phyloP scores from a whole-genome alignment of 2,888 invertebrate species.

The Zaprionus obscuricornis region DNA sequence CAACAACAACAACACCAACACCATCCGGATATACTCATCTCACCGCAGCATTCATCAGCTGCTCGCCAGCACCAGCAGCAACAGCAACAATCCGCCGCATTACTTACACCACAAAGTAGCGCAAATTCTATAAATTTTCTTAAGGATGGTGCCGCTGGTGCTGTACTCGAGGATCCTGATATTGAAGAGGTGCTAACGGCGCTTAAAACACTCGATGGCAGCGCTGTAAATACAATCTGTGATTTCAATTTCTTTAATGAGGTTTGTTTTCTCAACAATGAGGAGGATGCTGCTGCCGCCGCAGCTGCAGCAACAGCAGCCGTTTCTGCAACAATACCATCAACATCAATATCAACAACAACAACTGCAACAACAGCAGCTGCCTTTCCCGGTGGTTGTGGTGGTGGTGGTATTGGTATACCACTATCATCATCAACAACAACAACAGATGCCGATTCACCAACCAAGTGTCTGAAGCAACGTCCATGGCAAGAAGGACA shows the following conservation, averaged over 20 bases:
- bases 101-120: constrained; percentile 74
- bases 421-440: no score
- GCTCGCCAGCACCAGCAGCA: constrained; percentile 26
- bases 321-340: constrained; percentile 1
- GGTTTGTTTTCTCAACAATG: constrained; percentile 66
- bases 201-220: constrained; percentile 88
- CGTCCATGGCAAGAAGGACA: constrained; percentile 70
- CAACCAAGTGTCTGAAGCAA: not conserved
- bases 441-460: not conserved
- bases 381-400: no score
- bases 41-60: constrained; percentile 35
- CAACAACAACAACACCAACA: constrained; percentile 29
- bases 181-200: constrained; percentile 90
- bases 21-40: constrained; percentile 38
- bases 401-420: no score
- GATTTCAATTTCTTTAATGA: constrained; percentile 81
- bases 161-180: constrained; percentile 89
- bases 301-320: not conserved
- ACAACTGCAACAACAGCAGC: not conserved
- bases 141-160: constrained; percentile 82
- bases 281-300: constrained; percentile 39
- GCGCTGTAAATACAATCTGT: constrained; percentile 72
- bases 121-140: constrained; percentile 58
- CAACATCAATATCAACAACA: constrained; percentile 5
- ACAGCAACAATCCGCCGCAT: constrained; percentile 46